These are phyloP conservation scores for Amazona guildingii DNA, from an alignment of 2,113 vertebrate species.

Conservation along the genomic window DNA sequence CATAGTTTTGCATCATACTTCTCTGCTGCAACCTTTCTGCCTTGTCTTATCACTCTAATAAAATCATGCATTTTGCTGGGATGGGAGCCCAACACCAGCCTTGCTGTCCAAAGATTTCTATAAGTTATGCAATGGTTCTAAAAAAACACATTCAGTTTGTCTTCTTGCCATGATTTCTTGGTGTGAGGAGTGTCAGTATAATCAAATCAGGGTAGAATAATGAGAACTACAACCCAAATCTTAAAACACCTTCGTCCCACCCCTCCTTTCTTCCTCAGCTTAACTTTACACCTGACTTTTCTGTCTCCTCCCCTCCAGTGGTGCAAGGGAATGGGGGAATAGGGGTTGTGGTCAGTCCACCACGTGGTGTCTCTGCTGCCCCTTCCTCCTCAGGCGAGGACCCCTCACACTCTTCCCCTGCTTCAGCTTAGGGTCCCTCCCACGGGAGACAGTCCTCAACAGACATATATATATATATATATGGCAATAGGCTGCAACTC, in stretches of 20 bases:
- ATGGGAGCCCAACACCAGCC: background rate
- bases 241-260: background rate
- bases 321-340: background rate
- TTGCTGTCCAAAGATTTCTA: background rate
- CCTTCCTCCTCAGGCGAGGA: background rate
- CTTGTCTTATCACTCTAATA: background rate
- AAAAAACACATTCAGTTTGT: background rate
- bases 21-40: background rate
- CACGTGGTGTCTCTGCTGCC: fast-evolving
- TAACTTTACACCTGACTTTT: background rate
- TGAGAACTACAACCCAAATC: background rate
- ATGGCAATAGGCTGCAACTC: background rate
- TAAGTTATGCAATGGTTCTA: background rate
- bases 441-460: background rate
- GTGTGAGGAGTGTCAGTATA: background rate
- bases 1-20: background rate
- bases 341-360: background rate
- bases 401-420: background rate
- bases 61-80: background rate
- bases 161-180: background rate
- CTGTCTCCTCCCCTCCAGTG: background rate
- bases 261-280: background rate
- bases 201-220: background rate
- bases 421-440: background rate
- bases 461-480: background rate